phyloP scores from a whole-genome alignment of 2,113 vertebrate species.

The Calidris pygmaea region DNA sequence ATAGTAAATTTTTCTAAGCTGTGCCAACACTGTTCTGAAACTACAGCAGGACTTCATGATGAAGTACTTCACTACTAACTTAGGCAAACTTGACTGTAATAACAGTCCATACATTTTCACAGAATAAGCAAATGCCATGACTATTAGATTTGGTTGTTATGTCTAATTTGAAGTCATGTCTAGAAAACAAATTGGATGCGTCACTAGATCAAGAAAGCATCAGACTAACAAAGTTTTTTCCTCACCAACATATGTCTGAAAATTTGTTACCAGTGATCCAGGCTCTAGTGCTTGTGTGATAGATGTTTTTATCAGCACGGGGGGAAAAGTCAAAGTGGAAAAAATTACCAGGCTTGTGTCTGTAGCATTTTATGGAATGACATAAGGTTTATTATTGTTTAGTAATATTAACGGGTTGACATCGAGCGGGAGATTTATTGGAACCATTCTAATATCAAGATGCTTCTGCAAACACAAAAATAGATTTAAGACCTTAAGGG shows the following conservation, averaged over 20 bases:
- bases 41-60: not conserved
- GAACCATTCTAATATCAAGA: constrained; percentile 9
- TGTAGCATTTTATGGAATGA: not conserved
- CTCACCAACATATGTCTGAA: not conserved
- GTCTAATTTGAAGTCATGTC: not conserved
- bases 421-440: not conserved
- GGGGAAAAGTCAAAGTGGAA: not conserved
- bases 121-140: not conserved
- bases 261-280: not conserved
- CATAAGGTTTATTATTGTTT: not conserved
- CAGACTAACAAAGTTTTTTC: not conserved
- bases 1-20: not conserved
- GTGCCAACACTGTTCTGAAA: not conserved
- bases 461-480: constrained; percentile 35
- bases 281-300: not conserved
- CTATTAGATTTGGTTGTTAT: not conserved
- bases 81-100: not conserved
- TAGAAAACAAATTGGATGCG: not conserved
- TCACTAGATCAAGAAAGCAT: not conserved
- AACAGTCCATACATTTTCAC: not conserved
- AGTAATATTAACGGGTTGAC: not conserved
- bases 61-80: not conserved
- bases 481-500: constrained; percentile 40
- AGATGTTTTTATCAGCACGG: not conserved
- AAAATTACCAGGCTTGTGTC: not conserved